These are phyloP conservation scores for Syritta pipiens DNA, from an alignment of 2,888 invertebrate species.

Conservation along the genomic window DNA sequence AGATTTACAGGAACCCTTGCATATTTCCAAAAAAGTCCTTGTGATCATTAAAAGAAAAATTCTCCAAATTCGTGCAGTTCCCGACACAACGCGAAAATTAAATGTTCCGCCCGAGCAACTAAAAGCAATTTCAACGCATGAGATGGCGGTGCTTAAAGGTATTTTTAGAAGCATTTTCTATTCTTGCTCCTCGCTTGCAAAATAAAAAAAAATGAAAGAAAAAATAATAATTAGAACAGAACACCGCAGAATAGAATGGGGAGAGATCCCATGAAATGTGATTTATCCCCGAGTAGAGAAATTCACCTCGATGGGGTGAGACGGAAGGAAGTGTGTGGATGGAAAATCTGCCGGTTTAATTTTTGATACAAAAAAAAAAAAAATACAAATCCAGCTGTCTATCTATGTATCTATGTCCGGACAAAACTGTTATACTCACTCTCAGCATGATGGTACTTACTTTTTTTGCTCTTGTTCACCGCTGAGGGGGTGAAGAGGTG, in stretches of 20 bases:
- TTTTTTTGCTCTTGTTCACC: slow-evolving; percentile 11
- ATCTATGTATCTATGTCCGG: not conserved
- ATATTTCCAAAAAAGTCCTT: not conserved
- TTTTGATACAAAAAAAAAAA: slow-evolving; percentile 39
- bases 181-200: slow-evolving; percentile 38
- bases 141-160: slow-evolving; percentile 64
- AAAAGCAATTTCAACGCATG: slow-evolving; percentile 43
- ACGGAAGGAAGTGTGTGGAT: slow-evolving; percentile 1
- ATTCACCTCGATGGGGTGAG: slow-evolving; percentile 7
- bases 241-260: slow-evolving; percentile 13
- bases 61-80: no score
- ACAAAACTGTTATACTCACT: slow-evolving; percentile 28
- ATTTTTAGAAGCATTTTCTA: slow-evolving; percentile 67
- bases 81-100: no score
- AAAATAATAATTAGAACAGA: slow-evolving; percentile 12
- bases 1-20: not conserved
- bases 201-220: slow-evolving; percentile 10
- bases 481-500: not conserved
- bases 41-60: no score
- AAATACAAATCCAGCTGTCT: slow-evolving; percentile 20
- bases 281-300: slow-evolving; percentile 29
- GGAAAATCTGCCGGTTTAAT: slow-evolving; percentile 28
- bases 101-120: slow-evolving; percentile 41
- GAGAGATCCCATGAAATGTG: slow-evolving; percentile 36
- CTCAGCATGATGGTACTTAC: slow-evolving; percentile 16